Conservation (phyloP, 2,797 vertebrate genomes). For the Megaceryle alcyon region DNA sequence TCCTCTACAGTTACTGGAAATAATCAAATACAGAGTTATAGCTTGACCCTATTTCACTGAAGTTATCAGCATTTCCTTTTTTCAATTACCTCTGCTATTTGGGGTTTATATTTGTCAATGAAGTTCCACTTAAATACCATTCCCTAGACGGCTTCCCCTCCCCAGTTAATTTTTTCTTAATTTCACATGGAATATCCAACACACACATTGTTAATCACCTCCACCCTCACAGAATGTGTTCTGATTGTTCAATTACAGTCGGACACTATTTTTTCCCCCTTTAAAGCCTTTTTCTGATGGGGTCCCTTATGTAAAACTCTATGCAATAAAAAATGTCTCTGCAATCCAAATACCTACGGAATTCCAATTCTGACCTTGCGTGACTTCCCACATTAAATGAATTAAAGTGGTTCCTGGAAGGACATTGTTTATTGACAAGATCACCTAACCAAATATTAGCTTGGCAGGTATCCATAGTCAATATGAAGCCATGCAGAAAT, state of each 20-base stretch:
- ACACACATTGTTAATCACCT: background rate
- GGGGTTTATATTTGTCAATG: background rate
- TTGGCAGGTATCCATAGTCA: conserved; percentile 32
- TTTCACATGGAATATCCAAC: background rate
- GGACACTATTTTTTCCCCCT: background rate
- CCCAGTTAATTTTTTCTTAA: background rate
- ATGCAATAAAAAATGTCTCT: conserved; percentile 55
- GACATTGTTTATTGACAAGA: conserved; percentile 53
- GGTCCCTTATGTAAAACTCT: background rate
- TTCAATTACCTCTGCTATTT: background rate
- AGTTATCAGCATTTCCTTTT: background rate
- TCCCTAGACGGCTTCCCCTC: background rate
- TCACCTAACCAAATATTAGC: conserved; percentile 24
- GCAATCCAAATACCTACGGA: conserved; percentile 46
- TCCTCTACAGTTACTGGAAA: background rate
- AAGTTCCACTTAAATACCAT: background rate
- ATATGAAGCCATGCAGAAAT: background rate
- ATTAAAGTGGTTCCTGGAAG: conserved; percentile 69
- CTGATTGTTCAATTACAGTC: background rate
- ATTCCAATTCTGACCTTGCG: conserved; percentile 52
- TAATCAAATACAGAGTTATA: background rate
- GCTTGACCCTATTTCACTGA: background rate
- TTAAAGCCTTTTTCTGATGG: background rate
- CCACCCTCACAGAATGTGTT: background rate
- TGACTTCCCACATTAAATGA: conserved; percentile 63